Evolutionary conservation across 2,888 invertebrate genomes (phyloP).

Genomic region (Agrotis ipsilon): DNA sequence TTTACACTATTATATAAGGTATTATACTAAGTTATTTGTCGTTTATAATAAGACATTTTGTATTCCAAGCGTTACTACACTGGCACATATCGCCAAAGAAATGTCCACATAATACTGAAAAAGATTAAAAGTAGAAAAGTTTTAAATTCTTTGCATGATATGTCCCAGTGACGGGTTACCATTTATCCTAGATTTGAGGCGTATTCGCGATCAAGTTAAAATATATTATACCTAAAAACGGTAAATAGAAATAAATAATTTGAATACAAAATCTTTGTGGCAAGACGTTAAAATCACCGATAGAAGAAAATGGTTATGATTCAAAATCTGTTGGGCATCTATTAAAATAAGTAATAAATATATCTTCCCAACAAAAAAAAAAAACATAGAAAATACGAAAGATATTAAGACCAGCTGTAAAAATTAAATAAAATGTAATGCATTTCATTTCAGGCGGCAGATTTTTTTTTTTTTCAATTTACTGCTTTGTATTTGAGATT

Average conservation of each 20-base stretch:
- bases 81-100: conserved; percentile 17
- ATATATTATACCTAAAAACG: background rate
- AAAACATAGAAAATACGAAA: conserved; percentile 14
- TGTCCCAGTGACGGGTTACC: conserved; percentile 11
- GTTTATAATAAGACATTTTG: conserved; percentile 69
- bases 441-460: too few species aligned
- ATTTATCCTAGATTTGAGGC: conserved; percentile 56
- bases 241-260: conserved; percentile 41
- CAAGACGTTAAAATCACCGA: conserved; percentile 50
- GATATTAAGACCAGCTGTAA: background rate
- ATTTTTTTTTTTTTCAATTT: background rate
- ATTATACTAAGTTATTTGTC: conserved; percentile 74
- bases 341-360: background rate
- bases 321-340: background rate
- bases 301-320: background rate
- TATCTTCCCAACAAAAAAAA: background rate
- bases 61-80: conserved; percentile 40
- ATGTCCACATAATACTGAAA: conserved; percentile 37
- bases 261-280: conserved; percentile 50
- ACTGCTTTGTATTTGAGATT: too few species aligned
- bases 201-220: conserved; percentile 44
- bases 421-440: background rate
- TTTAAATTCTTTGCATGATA: conserved; percentile 9
- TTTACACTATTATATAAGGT: conserved; percentile 47
- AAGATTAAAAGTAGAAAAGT: conserved; percentile 15